Evolutionary conservation across 2,113 vertebrate species (phyloP).

Genomic region (Triplophysa rosa): DNA sequence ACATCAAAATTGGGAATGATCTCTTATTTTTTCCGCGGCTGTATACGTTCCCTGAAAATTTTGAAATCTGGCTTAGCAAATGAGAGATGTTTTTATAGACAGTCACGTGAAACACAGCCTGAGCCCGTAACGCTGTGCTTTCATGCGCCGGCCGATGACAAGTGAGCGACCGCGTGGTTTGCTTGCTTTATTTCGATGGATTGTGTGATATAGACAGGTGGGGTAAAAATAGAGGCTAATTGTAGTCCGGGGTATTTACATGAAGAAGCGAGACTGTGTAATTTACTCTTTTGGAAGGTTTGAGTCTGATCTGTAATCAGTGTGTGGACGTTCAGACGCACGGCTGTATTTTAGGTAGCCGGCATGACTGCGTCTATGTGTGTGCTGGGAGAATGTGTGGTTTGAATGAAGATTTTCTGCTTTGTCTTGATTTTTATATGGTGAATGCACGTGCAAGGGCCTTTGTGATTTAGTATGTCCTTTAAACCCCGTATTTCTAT

Average conservation of each 20-base stretch:
- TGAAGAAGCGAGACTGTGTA: constrained; percentile 65
- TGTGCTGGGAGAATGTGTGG: background rate
- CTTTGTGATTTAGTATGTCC: constrained; percentile 1
- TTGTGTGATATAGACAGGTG: constrained; percentile 63
- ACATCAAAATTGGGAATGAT: too few relatives aligned
- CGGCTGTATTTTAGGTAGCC: constrained; percentile 62
- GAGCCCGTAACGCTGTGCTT: background rate
- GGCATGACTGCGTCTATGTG: constrained; percentile 23
- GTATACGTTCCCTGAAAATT: too few relatives aligned
- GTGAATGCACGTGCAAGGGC: constrained; percentile 9
- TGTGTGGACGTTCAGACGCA: constrained; percentile 39
- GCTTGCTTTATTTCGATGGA: background rate
- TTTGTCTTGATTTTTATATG: background rate
- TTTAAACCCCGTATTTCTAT: background rate
- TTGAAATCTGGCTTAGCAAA: too few relatives aligned
- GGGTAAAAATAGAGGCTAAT: constrained; percentile 69
- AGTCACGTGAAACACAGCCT: background rate
- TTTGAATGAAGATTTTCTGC: background rate
- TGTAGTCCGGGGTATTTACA: constrained; percentile 67
- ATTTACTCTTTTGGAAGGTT: constrained; percentile 65
- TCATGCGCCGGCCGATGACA: background rate
- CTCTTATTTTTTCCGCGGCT: too few relatives aligned
- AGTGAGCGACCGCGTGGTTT: background rate
- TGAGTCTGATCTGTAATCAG: constrained; percentile 70
- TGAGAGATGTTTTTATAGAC: background rate